These are phyloP conservation scores for Poliocrania exsul DNA, from an alignment of 2,797 vertebrate genomes.

Conservation along the genomic window DNA sequence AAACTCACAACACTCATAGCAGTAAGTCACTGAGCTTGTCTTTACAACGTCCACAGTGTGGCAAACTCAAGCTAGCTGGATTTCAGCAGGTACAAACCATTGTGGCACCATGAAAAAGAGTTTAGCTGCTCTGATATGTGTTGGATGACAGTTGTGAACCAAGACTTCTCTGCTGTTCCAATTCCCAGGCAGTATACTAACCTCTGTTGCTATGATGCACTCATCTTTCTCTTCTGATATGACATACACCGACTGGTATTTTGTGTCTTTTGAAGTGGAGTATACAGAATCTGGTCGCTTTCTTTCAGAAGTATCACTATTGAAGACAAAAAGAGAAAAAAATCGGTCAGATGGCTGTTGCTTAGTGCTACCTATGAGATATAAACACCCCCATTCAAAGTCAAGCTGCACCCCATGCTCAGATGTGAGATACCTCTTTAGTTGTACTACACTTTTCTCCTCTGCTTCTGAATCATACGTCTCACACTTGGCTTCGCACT, in stretches of 20 bases:
- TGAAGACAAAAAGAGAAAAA: slow-evolving; percentile 35
- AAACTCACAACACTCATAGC: background rate
- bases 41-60: background rate
- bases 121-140: background rate
- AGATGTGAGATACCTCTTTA: slow-evolving; percentile 83
- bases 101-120: background rate
- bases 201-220: slow-evolving; percentile 99
- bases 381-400: background rate
- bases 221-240: slow-evolving; percentile 97
- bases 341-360: background rate
- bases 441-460: slow-evolving; percentile 84
- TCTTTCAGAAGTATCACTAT: slow-evolving; percentile 85
- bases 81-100: background rate
- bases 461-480: slow-evolving; percentile 82
- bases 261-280: slow-evolving; percentile 86
- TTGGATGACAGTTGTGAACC: accelerated
- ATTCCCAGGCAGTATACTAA: slow-evolving; percentile 46
- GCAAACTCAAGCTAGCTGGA: background rate
- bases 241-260: slow-evolving; percentile 98
- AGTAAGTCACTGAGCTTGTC: background rate
- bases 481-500: slow-evolving; percentile 85
- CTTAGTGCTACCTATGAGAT: background rate
- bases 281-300: slow-evolving; percentile 85
- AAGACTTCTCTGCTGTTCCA: background rate
- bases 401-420: background rate